Base-by-base conservation (phyloP, 2,113 vertebrate genomes). In the Syngnathus scovelli region DNA sequence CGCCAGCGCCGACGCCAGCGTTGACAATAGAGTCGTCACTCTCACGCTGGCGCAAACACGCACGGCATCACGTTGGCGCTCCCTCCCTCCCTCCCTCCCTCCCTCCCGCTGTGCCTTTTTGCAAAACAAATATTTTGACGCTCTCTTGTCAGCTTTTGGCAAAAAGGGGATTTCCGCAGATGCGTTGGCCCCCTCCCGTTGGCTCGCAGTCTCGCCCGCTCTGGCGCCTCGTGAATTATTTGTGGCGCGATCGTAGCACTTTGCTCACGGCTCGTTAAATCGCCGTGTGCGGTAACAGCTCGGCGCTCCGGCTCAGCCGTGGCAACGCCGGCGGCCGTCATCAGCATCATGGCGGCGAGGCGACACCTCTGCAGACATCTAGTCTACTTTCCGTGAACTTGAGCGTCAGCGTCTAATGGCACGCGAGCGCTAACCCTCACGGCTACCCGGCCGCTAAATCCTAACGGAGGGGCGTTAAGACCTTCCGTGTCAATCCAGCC, bases 201-300 rank as follows among this genome's bases (percentile, higher is more conserved):
- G 49, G 69, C 66, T 78, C 75, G 80, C 74, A 80, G 83, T 73
- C 76, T 86, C 52, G 71, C 74, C 73, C 72, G 72, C 80, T 83
- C 77, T 82, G 76, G 78, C 73, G 86, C 77, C 82, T 84, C 84
- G 88, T 90, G 84, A 90, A 90, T 88, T 88, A 92, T 90, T 90
- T 80, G 87, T 84, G 75, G 74, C 64, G 13, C 84, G 87, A 91
- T 90, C 86, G 90, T 88, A 89, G 88, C 75, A 5, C 79, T 61
- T 89, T 64, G 64, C 85, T 89, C 85, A 89, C 67, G 88, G 86
- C 90, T 91, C 84, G 82, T 92, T 91, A 87, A 78, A 71, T 85
- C 52, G 52, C 54, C 16, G 55, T 8, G 55, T 13, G 6, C 23
- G 51, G 7, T n/a, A 51, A 51, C 49, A 10, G 49, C 49, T 51